Percentiles rank a stretch among this genome's conserved stretches.
Conservation (phyloP, 2,113 vertebrate species). For the Ammospiza caudacuta region DNA sequence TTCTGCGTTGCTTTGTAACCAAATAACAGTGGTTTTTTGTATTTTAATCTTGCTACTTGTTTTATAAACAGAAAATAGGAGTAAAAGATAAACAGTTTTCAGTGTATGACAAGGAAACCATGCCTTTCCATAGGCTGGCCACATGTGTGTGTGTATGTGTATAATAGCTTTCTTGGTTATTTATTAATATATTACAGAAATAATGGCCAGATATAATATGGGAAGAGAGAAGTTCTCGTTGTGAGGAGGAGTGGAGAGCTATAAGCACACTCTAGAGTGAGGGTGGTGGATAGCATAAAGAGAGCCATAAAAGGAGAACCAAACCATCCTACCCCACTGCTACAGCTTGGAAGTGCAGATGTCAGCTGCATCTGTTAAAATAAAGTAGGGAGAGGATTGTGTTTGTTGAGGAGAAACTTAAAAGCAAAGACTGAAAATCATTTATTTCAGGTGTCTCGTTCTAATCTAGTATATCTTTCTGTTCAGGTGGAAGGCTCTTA, state of each 20-base stretch:
- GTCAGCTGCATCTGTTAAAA: not conserved
- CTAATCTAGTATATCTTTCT: not conserved
- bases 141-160: not conserved
- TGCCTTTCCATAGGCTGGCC: not conserved
- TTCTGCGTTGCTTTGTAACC: not conserved
- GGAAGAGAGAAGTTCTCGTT: not conserved
- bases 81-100: not conserved
- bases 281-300: not conserved
- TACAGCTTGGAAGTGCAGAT: not conserved
- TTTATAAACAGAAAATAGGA: not conserved
- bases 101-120: not conserved
- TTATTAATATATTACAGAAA: not conserved
- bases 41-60: not conserved
- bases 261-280: rapidly evolving
- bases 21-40: not conserved
- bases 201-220: not conserved
- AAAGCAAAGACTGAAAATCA: not conserved
- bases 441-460: not conserved
- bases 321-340: not conserved
- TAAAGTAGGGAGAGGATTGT: not conserved
- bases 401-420: not conserved
- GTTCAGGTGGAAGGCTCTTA: not conserved
- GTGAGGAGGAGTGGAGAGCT: not conserved
- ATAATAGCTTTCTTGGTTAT: not conserved
- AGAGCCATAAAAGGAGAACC: not conserved